Conservation (phyloP, 2,113 vertebrate genomes). For the Laticauda laticaudata region DNA sequence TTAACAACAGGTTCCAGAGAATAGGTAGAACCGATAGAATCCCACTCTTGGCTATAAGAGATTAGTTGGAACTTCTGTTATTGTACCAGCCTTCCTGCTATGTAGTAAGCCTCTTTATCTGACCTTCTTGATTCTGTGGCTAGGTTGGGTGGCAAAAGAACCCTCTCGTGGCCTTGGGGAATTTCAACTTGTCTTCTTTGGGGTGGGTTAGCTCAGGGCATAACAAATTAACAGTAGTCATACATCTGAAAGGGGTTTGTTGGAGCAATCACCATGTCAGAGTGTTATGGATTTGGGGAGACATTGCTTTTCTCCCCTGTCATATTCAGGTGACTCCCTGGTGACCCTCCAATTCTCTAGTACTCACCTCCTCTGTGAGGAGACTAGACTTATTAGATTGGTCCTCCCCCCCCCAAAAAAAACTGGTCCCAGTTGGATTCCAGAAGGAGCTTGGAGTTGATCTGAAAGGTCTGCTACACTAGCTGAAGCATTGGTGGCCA, state of each 20-base stretch:
- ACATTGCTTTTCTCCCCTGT: not conserved
- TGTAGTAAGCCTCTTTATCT: not conserved
- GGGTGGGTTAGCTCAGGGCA: not conserved
- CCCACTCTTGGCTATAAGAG: not conserved
- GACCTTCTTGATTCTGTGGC: not conserved
- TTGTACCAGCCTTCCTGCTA: not conserved
- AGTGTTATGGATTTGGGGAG: not conserved
- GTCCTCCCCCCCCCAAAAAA: not conserved
- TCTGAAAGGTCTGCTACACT: no score
- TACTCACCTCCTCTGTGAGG: not conserved
- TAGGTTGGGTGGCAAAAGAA: not conserved
- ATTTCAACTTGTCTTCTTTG: not conserved
- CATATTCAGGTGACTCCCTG: not conserved
- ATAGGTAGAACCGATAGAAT: no score
- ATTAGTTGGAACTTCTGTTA: not conserved
- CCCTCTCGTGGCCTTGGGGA: not conserved
- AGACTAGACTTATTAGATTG: not conserved
- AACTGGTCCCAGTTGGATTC: no score
- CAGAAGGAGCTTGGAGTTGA: no score
- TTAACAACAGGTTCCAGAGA: no score
- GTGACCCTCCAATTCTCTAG: not conserved
- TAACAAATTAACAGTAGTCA: not conserved
- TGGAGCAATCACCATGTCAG: not conserved
- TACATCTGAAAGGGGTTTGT: not conserved
- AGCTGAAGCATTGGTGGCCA: no score